Evolutionary conservation across 2,888 invertebrate genomes (phyloP).

Genomic region (Phoenoteleia sp.): DNA sequence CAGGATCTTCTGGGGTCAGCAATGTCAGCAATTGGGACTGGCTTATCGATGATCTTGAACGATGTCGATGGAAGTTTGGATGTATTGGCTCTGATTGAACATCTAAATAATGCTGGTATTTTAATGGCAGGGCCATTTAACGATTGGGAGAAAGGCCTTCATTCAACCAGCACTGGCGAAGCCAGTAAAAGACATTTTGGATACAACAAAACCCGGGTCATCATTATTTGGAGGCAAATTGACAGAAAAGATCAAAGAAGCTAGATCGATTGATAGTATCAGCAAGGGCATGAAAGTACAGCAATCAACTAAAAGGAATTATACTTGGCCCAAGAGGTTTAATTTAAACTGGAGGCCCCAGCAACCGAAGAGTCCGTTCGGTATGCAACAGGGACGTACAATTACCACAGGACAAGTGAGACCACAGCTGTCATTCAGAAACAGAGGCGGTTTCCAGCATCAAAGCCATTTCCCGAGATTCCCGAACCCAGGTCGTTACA

Average conservation of each 20-base stretch:
- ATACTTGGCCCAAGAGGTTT: neutral
- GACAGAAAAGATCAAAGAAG: slow-evolving; percentile 26
- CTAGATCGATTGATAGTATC: slow-evolving; percentile 2
- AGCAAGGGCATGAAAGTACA: neutral
- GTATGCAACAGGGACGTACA: slow-evolving; percentile 17
- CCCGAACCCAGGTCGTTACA: slow-evolving; percentile 20
- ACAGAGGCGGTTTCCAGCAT: slow-evolving; percentile 15
- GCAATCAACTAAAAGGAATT: neutral
- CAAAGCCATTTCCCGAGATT: neutral
- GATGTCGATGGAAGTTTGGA: neutral
- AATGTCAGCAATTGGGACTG: neutral
- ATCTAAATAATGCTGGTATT: neutral
- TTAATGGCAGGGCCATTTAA: neutral
- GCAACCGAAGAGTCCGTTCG: slow-evolving; percentile 19
- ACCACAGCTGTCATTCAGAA: slow-evolving; percentile 44
- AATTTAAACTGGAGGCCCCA: slow-evolving; percentile 46
- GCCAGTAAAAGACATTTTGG: neutral
- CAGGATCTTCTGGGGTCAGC: neutral
- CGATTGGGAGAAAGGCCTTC: neutral
- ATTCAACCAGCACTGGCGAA: neutral
- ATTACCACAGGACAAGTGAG: slow-evolving; percentile 23
- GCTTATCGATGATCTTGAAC: neutral
- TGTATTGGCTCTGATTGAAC: neutral
- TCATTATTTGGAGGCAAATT: slow-evolving; percentile 21
- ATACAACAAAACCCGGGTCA: slow-evolving; percentile 12